A percentile compares a stretch with the other conserved stretches of the same genome.
Evolutionary conservation across 2,888 invertebrate genomes (phyloP).

Genomic region (Microctonus brassicae): DNA sequence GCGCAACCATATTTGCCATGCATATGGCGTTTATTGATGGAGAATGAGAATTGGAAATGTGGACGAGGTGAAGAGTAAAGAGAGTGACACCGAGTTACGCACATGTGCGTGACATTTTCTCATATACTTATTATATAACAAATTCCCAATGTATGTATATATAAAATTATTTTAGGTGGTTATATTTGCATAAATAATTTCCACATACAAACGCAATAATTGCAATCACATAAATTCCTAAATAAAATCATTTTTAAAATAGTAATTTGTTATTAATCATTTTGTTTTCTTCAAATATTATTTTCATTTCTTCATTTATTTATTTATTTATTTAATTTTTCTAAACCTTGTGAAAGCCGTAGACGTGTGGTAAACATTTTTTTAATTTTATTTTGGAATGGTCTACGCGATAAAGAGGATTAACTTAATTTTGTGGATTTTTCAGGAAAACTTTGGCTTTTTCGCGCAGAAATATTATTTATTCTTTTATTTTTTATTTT

Average conservation of each 20-base stretch:
- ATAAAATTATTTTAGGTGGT: no score
- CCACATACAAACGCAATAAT: no score
- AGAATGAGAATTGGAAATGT: background rate
- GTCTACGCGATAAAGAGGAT: slow-evolving; percentile 1
- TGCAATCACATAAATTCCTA: no score
- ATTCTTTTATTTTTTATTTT: background rate
- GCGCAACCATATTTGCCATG: slow-evolving; percentile 38
- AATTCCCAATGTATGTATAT: no score
- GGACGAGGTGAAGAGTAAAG: background rate
- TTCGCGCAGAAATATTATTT: background rate
- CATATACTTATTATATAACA: no score
- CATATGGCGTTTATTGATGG: slow-evolving; percentile 38
- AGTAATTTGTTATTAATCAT: no score
- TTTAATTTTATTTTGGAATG: background rate
- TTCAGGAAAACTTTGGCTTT: background rate
- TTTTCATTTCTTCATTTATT: no score
- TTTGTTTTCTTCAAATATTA: no score
- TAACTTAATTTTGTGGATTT: background rate
- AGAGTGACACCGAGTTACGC: background rate
- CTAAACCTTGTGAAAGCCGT: no score
- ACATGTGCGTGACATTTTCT: background rate
- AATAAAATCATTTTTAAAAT: no score
- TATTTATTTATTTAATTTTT: background rate
- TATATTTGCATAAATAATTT: no score
- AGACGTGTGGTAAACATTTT: background rate